Evolutionary conservation across 2,888 invertebrate species (phyloP).

Genomic region (Phortica okadai): DNA sequence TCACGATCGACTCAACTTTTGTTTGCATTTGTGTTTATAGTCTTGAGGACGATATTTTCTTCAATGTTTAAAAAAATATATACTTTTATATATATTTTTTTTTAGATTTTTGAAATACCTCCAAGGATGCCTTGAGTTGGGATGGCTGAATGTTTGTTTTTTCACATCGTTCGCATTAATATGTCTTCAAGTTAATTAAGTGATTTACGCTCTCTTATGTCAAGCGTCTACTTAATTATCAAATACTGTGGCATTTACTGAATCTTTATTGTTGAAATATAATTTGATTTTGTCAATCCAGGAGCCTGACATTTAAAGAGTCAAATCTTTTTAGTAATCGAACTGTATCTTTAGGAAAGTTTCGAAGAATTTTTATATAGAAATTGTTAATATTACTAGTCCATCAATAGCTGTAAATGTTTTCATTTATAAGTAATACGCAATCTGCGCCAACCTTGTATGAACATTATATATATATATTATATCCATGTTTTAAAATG

Average conservation of each 20-base stretch:
- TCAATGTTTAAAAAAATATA: constrained; percentile 28
- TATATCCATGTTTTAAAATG: too few relatives aligned
- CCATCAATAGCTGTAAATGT: too few relatives aligned
- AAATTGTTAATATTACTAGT: neutral
- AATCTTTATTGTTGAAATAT: constrained; percentile 52
- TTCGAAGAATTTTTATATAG: constrained; percentile 26
- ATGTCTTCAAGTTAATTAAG: constrained; percentile 71
- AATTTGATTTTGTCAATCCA: neutral
- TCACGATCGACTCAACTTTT: neutral
- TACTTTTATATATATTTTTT: constrained; percentile 30
- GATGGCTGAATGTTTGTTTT: constrained; percentile 16
- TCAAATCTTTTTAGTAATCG: neutral
- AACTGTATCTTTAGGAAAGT: too few relatives aligned
- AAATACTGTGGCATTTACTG: constrained; percentile 68
- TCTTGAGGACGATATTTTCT: constrained; percentile 57
- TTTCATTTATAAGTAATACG: too few relatives aligned
- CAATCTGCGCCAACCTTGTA: too few relatives aligned
- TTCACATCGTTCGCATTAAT: constrained; percentile 39
- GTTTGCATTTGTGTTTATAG: constrained; percentile 62
- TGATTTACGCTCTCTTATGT: constrained; percentile 68
- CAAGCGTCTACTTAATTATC: constrained; percentile 69
- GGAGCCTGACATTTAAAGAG: neutral
- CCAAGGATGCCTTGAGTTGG: constrained; percentile 60
- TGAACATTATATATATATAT: too few relatives aligned
- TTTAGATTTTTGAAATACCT: constrained; percentile 61